A percentile compares a stretch with the other conserved stretches of the same genome.
phyloP scores from a whole-genome alignment of 1,140 invertebrate genomes.

The Drosophila virilis region DNA sequence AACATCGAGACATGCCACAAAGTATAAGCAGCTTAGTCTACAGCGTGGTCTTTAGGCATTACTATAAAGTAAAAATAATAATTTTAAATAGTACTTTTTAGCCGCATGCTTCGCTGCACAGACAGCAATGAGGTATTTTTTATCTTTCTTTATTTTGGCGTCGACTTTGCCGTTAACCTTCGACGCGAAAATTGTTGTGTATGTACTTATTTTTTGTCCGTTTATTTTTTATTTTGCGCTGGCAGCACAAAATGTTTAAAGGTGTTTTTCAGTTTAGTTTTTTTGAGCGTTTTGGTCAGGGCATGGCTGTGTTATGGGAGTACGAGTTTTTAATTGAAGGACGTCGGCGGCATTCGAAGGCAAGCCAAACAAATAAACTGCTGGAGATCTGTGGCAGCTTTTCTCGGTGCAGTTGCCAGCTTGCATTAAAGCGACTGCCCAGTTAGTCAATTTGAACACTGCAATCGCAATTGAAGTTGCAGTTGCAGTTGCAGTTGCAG shows the following conservation, averaged over 20 bases:
- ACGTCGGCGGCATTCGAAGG: conserved; percentile 64
- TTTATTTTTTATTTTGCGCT: background rate
- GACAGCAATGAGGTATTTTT: conserved; percentile 42
- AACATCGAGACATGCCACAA: conserved; percentile 3
- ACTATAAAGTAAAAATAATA: conserved; percentile 60
- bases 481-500: conserved; percentile 40
- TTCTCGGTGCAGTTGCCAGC: conserved; percentile 13
- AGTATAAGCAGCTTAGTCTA: conserved; percentile 43
- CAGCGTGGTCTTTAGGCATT: conserved; percentile 17
- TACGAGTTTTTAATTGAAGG: conserved; percentile 64
- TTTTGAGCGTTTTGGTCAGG: conserved; percentile 46
- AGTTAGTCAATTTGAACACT: background rate
- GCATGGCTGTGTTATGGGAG: conserved; percentile 40
- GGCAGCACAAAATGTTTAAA: conserved; percentile 39
- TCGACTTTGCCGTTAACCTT: conserved; percentile 67
- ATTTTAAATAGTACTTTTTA: conserved; percentile 63
- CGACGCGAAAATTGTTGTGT: conserved; percentile 62
- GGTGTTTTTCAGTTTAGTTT: conserved; percentile 37
- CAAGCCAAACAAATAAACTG: conserved; percentile 56
- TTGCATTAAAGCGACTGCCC: conserved; percentile 9
- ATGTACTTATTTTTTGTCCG: conserved; percentile 41
- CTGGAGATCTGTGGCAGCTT: conserved; percentile 32
- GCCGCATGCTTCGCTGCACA: conserved; percentile 62
- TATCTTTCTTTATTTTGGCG: conserved; percentile 45
- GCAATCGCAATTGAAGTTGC: conserved; percentile 29